A percentile compares a stretch with the other conserved stretches of the same genome.
phyloP scores from a whole-genome alignment of 2,797 vertebrate species.

The Poecilia gillii region DNA sequence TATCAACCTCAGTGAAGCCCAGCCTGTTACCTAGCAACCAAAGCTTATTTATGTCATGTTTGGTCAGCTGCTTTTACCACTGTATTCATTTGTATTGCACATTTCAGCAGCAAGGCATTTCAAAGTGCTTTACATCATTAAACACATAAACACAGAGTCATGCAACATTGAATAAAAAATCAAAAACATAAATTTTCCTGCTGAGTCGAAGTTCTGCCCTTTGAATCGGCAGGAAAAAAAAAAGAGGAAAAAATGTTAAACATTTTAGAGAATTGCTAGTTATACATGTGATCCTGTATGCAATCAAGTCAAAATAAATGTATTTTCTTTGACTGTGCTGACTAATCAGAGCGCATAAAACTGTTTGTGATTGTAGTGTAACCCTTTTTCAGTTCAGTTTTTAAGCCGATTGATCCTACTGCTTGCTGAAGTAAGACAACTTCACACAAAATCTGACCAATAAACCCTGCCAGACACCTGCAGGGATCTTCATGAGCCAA shows the following conservation, averaged over 20 bases:
- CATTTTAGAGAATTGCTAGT: neutral
- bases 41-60: no score
- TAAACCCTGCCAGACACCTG: neutral
- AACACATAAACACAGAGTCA: no score
- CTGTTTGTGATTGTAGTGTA: neutral
- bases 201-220: no score
- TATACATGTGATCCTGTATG: neutral
- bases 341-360: neutral
- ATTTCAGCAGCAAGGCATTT: no score
- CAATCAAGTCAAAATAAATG: neutral
- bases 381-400: neutral
- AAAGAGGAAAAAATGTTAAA: neutral
- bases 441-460: constrained; percentile 7
- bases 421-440: constrained; percentile 4
- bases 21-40: no score
- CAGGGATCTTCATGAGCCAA: constrained; percentile 19
- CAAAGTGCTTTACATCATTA: no score
- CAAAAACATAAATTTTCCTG: no score
- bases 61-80: no score
- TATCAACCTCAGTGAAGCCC: no score
- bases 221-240: no score
- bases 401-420: neutral
- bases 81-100: no score
- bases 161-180: no score
- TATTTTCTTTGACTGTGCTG: neutral